Base-by-base conservation (phyloP, 2,888 invertebrate genomes). In the Lochmaea crataegi region DNA sequence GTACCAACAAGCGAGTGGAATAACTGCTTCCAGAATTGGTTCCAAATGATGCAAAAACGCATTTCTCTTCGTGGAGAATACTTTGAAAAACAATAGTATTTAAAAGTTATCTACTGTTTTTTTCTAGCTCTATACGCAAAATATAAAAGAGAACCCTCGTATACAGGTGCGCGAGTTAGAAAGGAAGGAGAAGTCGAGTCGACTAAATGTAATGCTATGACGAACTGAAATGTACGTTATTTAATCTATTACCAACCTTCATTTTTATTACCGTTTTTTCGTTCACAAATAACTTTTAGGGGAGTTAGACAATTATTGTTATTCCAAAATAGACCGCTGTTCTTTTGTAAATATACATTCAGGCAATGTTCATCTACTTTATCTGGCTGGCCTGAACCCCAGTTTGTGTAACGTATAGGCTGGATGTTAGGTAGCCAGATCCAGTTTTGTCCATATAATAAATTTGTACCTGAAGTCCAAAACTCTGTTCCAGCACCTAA, bases 391-490 rank as follows among this genome's bases (percentile, higher is more conserved):
- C 69, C 69, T 3, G 41, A 48, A 6, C 57, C 65, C 75, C 75
- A 75, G 48, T 75, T 75, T 9, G 75, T 75, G 56, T 69, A 75
- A 14, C 48, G 61, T 0, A 75, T 38, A n/a, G 66, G 57, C 18
- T 60, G n/a, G 18, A 64, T 57, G 2, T 48, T 63, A 1, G 72
- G 38, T 38, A 72, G 63, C 75, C 75, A 75, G 1, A 75, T 22
- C 75, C 75, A 75, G 32, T 60, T 58, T 60, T 26, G 61, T 5
- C 72, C 72, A 64, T 75, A 69, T n/a, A 75, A 22, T 45, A 75
- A 57, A 63, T 68, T 65, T 45, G 72, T 64, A 41, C 66, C 75
- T 42, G 75, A 66, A n/a, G 72, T 65, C 75, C 75, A 75, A 22
- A 64, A 75, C 2, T 51, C 56, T n/a, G 38, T 53, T 26, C 69